A percentile compares a stretch with the other conserved stretches of the same genome.
phyloP scores from a whole-genome alignment of 2,113 vertebrate genomes.

The Craseonycteris thonglongyai region DNA sequence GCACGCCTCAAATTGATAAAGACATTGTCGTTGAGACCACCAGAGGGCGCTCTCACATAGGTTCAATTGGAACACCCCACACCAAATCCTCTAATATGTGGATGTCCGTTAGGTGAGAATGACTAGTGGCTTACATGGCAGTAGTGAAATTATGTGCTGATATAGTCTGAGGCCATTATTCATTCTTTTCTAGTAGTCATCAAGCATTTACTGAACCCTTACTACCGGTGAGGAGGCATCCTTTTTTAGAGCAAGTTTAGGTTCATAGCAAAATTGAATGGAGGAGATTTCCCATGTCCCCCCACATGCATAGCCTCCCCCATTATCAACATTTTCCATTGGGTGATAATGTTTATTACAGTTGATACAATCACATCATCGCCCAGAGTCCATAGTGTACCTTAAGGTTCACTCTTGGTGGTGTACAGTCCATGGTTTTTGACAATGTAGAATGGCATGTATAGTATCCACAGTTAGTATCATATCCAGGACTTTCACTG shows the following conservation, averaged over 20 bases:
- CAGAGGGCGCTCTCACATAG: constrained; percentile 54
- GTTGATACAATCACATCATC: background rate
- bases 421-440: background rate
- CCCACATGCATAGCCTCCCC: background rate
- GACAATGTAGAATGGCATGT: background rate
- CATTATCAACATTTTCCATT: background rate
- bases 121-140: background rate
- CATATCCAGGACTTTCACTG: background rate
- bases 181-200: background rate
- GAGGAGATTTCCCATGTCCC: background rate
- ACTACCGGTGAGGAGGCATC: background rate
- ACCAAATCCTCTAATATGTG: constrained; percentile 10
- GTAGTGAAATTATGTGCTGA: background rate
- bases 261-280: background rate
- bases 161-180: background rate
- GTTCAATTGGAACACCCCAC: background rate
- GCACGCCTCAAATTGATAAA: background rate
- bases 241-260: background rate
- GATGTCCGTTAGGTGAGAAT: background rate
- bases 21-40: background rate
- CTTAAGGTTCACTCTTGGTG: background rate
- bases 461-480: background rate
- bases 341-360: background rate
- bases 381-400: background rate
- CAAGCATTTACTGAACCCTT: background rate